phyloP scores from a whole-genome alignment of 2,113 vertebrate genomes.

The Pangasianodon hypophthalmus region DNA sequence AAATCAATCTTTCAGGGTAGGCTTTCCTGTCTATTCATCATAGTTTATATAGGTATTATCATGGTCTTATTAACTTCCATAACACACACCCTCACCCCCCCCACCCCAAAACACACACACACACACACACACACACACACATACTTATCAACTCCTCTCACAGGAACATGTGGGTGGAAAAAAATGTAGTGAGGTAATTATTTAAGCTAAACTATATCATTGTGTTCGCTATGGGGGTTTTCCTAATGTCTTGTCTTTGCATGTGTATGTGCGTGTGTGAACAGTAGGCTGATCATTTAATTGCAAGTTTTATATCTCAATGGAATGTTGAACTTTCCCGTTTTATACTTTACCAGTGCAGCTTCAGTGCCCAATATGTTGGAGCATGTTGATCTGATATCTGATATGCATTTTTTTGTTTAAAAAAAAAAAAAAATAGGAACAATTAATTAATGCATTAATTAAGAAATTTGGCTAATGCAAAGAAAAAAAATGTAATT shows the following conservation, averaged over 20 bases:
- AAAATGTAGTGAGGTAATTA: conserved; percentile 10
- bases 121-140: conserved; percentile 20
- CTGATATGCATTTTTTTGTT: neutral
- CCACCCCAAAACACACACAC: neutral
- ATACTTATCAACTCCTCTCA: neutral
- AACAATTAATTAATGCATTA: neutral
- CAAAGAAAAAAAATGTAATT: neutral
- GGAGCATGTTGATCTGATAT: neutral
- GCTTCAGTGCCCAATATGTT: neutral
- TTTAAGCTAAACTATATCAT: conserved; percentile 13
- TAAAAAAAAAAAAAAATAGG: neutral
- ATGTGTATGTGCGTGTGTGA: neutral
- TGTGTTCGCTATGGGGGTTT: conserved; percentile 3
- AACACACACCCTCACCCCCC: neutral
- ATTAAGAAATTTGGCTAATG: neutral
- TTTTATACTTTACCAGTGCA: neutral
- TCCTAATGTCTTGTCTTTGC: conserved; percentile 20
- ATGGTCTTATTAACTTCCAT: neutral
- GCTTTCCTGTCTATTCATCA: conserved; percentile 2
- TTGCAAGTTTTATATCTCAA: conserved; percentile 48
- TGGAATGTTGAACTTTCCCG: conserved; percentile 44
- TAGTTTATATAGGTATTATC: conserved; percentile 24
- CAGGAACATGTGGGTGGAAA: neutral
- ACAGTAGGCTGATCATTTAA: conserved; percentile 22
- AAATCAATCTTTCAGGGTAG: neutral